A percentile compares a stretch with the other conserved stretches of the same genome.
Evolutionary conservation across 2,797 vertebrate genomes (phyloP).

Genomic region (Naso thynnoides): DNA sequence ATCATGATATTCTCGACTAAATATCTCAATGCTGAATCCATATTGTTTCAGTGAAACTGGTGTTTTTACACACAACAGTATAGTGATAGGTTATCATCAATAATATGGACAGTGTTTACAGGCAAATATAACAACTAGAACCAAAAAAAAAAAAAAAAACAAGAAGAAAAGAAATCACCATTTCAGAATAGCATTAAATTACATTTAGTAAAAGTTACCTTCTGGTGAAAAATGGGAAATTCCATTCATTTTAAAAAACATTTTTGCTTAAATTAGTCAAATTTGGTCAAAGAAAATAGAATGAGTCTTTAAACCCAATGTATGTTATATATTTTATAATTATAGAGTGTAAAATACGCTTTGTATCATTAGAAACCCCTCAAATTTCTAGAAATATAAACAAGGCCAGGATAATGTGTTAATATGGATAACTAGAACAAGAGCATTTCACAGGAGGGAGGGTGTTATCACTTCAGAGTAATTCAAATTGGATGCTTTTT

Average conservation of each 20-base stretch:
- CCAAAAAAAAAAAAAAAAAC: no score
- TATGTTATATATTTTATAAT: background rate
- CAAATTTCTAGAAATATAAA: background rate
- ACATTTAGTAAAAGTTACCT: background rate
- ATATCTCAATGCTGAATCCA: no score
- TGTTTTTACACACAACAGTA: no score
- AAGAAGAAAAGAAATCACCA: no score
- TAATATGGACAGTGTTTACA: no score
- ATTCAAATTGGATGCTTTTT: conserved; percentile 6
- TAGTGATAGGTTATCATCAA: no score
- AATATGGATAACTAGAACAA: conserved; percentile 1
- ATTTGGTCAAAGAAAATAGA: background rate
- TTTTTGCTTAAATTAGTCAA: background rate
- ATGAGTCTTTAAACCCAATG: background rate
- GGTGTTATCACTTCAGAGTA: conserved; percentile 27
- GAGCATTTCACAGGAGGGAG: background rate
- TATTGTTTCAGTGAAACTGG: no score
- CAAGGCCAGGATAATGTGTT: background rate
- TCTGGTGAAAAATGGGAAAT: background rate
- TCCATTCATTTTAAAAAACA: background rate
- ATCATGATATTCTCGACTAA: no score
- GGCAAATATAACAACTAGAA: no score
- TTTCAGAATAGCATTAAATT: no score
- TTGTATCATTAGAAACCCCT: no score
- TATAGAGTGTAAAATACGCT: background rate